Evolutionary conservation across 2,113 vertebrate species (phyloP).

Genomic region (Triplophysa siluroides): DNA sequence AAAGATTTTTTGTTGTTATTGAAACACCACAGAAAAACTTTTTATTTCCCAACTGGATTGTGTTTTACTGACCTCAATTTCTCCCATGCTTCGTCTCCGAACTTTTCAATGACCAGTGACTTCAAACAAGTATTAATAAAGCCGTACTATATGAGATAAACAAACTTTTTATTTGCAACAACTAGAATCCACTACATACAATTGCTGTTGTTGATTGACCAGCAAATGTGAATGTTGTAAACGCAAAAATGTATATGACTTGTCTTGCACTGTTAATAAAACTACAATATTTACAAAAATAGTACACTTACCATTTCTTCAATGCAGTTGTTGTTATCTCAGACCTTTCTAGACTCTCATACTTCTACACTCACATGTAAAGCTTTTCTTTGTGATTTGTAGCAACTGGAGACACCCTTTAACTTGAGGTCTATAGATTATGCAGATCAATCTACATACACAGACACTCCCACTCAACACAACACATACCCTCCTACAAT

Average conservation of each 20-base stretch:
- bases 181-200: too few relatives aligned
- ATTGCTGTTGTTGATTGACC: too few relatives aligned
- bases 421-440: slow-evolving; percentile 6
- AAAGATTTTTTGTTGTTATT: slow-evolving; percentile 6
- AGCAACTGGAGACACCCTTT: slow-evolving; percentile 4
- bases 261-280: background rate
- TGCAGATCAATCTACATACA: background rate
- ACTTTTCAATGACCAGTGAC: slow-evolving; percentile 76
- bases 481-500: background rate
- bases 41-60: background rate
- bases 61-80: slow-evolving; percentile 66
- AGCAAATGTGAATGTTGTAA: too few relatives aligned
- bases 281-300: background rate
- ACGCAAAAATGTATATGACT: background rate
- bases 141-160: slow-evolving; percentile 72
- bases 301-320: slow-evolving; percentile 44
- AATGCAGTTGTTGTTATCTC: background rate
- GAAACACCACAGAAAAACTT: background rate
- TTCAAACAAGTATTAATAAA: slow-evolving; percentile 84
- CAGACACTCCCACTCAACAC: slow-evolving; percentile 33
- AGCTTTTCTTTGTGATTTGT: background rate
- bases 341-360: background rate
- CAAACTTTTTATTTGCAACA: slow-evolving; percentile 18
- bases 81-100: slow-evolving; percentile 75
- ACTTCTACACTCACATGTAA: background rate